Evolutionary conservation across 2,113 vertebrate genomes (phyloP), one percentile per base, ranked within the genome.

Genomic region (Oryzias woworae): DNA sequence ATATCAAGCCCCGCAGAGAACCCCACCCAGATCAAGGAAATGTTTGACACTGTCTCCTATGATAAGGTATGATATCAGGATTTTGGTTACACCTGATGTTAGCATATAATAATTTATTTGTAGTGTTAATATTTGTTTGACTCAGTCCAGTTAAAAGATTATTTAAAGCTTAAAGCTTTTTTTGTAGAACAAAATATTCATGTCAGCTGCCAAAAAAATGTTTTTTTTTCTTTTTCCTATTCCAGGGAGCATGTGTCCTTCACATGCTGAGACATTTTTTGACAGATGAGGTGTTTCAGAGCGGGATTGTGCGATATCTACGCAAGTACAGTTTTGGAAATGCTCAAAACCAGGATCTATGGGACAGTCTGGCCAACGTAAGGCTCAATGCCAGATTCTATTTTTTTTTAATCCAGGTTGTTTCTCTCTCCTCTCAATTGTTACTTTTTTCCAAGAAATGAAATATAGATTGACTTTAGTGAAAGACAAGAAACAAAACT

Each of bases 41-140:
- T 93, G 92, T 93, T 93, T 83, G 92, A 93, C 80, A 86, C 90
- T 10, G 84, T 92, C 53, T 93, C 92, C 45, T 93, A 93, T 83
- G 74, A 93, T n/a, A 93, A 93, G 82, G 92, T 93, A 69, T 31
- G 58, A 14, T 15, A 61, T 50, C 28, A 28, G 15, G 26, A 12
- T 36, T 44, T 43, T 24, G 23, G 7, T 66, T 6, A 51, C 3
- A 77, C 14, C 22, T 26, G 4, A 45, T 43, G 3, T 6, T 31
- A 7, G 0, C 3, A 42, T 15, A 10, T 57, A 8, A 58, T 43
- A 23, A 20, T 17, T 53, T 22, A 62, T 5, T 1, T 51, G 13
- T 44, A 4, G 3, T n/a, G 28, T 28, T 28, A 1, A 1, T 17
- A 41, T 24, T 24, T 18, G 42, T 1, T n/a, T 24, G 5, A 24